Conservation (phyloP, 2,113 vertebrate species). For the Elachura formosa region DNA sequence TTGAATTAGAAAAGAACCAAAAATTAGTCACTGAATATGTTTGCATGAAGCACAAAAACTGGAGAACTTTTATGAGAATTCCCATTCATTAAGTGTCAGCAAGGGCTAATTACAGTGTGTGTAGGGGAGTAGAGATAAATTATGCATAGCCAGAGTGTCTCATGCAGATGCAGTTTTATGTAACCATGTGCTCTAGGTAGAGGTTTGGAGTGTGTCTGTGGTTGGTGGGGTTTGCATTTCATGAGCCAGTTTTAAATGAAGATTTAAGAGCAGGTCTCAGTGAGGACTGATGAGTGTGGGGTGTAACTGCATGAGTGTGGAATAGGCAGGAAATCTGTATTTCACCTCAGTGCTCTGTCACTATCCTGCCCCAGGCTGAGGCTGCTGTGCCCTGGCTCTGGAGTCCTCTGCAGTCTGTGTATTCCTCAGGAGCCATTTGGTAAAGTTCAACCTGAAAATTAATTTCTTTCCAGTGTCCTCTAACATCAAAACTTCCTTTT, state of each 20-base stretch:
- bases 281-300: not conserved
- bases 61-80: not conserved
- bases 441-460: not conserved
- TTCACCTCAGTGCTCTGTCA: not conserved
- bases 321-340: not conserved
- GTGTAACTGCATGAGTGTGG: not conserved
- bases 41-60: not conserved
- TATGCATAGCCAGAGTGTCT: not conserved
- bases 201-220: not conserved
- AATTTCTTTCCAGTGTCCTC: not conserved
- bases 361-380: not conserved
- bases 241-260: not conserved
- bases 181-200: not conserved
- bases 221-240: not conserved
- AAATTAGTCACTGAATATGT: not conserved
- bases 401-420: fast-evolving
- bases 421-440: not conserved
- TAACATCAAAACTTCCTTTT: not conserved
- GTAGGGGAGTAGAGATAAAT: not conserved
- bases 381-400: not conserved
- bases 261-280: not conserved
- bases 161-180: not conserved
- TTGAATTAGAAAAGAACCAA: not conserved
- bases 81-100: not conserved
- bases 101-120: not conserved